Conservation (phyloP, 2,113 vertebrate genomes). For the Danionella cerebrum region DNA sequence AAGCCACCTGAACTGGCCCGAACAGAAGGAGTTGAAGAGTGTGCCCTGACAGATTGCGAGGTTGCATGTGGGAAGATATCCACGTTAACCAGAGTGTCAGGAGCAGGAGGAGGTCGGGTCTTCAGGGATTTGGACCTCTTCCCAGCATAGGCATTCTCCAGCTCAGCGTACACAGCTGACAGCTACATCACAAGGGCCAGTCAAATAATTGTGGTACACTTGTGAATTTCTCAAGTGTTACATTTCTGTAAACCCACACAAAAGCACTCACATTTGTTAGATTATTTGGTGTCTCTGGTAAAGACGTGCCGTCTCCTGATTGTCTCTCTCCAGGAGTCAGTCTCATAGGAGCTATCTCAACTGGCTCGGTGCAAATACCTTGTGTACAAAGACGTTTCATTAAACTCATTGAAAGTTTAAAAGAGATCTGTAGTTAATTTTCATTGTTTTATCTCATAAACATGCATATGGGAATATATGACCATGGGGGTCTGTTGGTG, state of each 20-base stretch:
- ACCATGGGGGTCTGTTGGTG: too few relatives aligned
- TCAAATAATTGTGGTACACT: not conserved
- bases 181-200: constrained; percentile 61
- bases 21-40: constrained; percentile 53
- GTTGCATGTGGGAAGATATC: constrained; percentile 59
- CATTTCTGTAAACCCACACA: not conserved
- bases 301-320: constrained; percentile 89
- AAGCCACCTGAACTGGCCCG: constrained; percentile 60
- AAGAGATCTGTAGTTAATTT: too few relatives aligned
- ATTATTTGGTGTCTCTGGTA: constrained; percentile 90
- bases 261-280: constrained; percentile 58
- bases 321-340: constrained; percentile 88
- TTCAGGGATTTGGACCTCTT: constrained; percentile 71
- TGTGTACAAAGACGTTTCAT: not conserved
- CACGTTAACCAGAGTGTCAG: constrained; percentile 60
- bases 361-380: constrained; percentile 67
- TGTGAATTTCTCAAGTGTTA: not conserved
- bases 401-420: not conserved
- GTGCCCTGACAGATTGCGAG: constrained; percentile 53
- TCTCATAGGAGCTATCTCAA: constrained; percentile 70
- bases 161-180: constrained; percentile 87
- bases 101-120: constrained; percentile 66
- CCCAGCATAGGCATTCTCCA: constrained; percentile 81
- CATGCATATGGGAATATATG: too few relatives aligned
- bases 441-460: too few relatives aligned